phyloP scores from a whole-genome alignment of 2,888 invertebrate genomes.

The Pedicia rivosa region DNA sequence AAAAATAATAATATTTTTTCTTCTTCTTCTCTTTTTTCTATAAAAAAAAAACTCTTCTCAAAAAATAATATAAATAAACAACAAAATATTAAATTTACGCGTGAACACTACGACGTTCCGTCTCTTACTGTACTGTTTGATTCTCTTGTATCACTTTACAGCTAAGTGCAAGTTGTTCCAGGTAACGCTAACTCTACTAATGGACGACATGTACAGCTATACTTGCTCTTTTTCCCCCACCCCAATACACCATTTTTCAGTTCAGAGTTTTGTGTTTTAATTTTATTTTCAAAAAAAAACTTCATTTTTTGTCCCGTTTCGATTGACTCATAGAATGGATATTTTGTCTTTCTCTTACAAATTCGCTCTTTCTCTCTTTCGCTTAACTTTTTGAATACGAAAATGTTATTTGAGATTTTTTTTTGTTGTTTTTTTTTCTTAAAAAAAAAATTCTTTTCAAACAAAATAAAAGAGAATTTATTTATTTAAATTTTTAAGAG shows the following conservation, averaged over 20 bases:
- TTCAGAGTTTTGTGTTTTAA: background rate
- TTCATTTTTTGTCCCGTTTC: no score
- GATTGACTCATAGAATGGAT: no score
- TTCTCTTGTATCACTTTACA: constrained; percentile 7
- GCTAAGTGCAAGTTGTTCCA: constrained; percentile 6
- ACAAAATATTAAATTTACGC: constrained; percentile 15
- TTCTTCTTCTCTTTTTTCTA: constrained; percentile 2
- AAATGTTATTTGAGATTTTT: no score
- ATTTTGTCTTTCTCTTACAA: no score
- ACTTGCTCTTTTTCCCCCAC: constrained; percentile 1
- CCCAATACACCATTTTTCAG: background rate
- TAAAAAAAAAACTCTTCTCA: background rate
- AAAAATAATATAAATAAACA: constrained; percentile 1
- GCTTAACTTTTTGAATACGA: no score
- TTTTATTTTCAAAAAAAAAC: no score
- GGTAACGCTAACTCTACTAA: constrained; percentile 5
- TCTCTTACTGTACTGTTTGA: constrained; percentile 28
- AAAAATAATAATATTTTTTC: background rate
- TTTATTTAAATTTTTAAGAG: no score
- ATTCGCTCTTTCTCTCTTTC: no score
- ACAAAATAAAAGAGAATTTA: no score
- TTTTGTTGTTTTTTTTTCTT: no score
- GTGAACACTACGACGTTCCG: constrained; percentile 30
- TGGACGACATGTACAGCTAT: constrained; percentile 6
- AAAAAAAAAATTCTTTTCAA: no score